Conservation (phyloP, 2,888 invertebrate species). For the Tenthredo amoena region DNA sequence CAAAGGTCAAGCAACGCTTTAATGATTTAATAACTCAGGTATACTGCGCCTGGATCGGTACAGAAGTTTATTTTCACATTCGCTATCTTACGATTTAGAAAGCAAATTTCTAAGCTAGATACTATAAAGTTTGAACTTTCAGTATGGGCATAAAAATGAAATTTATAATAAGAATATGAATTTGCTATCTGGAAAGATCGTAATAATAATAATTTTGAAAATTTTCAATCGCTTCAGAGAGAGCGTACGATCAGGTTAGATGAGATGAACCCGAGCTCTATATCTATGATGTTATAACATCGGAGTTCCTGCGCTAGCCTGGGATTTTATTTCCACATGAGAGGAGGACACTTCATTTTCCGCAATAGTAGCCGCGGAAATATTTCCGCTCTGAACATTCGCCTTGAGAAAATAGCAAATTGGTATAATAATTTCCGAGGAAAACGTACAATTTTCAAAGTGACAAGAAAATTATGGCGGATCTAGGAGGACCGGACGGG, state of each 20-base stretch:
- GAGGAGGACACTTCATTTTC: conserved; percentile 41
- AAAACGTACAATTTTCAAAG: conserved; percentile 49
- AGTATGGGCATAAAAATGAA: background rate
- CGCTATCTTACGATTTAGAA: background rate
- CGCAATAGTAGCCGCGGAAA: conserved; percentile 25
- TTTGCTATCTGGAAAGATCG: background rate
- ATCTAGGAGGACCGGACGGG: background rate
- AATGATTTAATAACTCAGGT: background rate
- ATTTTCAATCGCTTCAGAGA: background rate
- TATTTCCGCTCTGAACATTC: conserved; percentile 3
- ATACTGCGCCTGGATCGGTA: background rate
- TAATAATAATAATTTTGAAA: background rate
- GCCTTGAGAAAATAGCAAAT: conserved; percentile 37
- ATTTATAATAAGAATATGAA: background rate
- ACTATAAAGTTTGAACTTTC: background rate
- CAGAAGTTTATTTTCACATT: background rate
- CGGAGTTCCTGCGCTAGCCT: background rate
- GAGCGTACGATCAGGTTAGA: background rate
- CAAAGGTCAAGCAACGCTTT: conserved; percentile 17
- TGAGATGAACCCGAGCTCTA: background rate
- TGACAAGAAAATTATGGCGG: conserved; percentile 50
- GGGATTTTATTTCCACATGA: conserved; percentile 46
- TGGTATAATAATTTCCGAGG: conserved; percentile 28
- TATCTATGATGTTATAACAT: background rate
- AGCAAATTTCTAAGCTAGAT: background rate